These are phyloP conservation scores for Pachypeltis micranthus DNA, from an alignment of 1,140 invertebrate species.

Conservation along the genomic window DNA sequence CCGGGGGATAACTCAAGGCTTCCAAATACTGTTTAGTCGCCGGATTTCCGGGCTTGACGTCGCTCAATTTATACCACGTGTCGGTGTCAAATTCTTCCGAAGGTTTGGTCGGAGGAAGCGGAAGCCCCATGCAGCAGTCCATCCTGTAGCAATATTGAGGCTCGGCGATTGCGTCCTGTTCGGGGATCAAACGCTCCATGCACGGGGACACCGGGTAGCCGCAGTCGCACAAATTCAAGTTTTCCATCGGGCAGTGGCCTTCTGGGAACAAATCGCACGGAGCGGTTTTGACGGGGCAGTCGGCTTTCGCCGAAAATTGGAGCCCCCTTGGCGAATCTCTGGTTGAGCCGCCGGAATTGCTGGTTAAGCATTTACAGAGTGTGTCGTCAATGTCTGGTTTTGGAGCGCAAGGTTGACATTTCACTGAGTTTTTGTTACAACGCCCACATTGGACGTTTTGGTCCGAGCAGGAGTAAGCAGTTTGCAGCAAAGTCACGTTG, in stretches of 20 bases:
- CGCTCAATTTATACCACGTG: not conserved
- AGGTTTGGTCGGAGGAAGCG: not conserved
- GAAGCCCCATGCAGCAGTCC: slow-evolving; percentile 5
- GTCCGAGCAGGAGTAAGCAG: too few relatives aligned
- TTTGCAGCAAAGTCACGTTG: too few relatives aligned
- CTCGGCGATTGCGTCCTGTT: not conserved
- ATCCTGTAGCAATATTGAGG: not conserved
- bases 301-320: not conserved
- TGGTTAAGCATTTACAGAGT: too few relatives aligned
- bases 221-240: not conserved
- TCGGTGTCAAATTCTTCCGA: not conserved
- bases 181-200: not conserved
- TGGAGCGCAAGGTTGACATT: too few relatives aligned
- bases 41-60: not conserved
- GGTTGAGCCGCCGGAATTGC: too few relatives aligned
- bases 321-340: too few relatives aligned
- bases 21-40: not conserved
- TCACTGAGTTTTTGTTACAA: too few relatives aligned
- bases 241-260: not conserved
- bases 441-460: too few relatives aligned
- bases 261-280: not conserved
- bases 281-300: not conserved
- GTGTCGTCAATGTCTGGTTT: too few relatives aligned
- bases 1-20: not conserved
- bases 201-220: not conserved